phyloP scores from a whole-genome alignment of 2,797 vertebrate species.

The Chelon labrosus region DNA sequence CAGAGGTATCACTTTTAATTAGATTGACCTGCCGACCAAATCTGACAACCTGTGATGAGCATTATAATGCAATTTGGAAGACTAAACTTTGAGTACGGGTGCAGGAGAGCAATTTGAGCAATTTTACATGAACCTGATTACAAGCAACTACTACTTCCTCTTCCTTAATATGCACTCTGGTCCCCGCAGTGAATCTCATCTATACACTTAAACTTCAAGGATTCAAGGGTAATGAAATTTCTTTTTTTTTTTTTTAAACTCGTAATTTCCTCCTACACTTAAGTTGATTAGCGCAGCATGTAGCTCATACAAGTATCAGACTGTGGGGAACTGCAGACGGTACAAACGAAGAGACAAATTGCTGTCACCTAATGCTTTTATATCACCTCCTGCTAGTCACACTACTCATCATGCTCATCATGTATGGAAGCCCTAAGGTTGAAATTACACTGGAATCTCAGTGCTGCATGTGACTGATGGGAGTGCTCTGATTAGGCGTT shows the following conservation, averaged over 20 bases:
- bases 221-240: no score
- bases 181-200: background rate
- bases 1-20: no score
- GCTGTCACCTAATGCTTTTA: background rate
- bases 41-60: no score
- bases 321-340: background rate
- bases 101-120: no score
- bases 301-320: slow-evolving; percentile 8
- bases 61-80: no score
- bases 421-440: slow-evolving; percentile 47
- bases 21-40: no score
- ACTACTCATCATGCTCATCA: background rate
- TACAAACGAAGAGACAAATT: background rate
- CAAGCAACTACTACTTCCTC: background rate
- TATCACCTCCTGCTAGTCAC: background rate
- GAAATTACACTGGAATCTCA: slow-evolving; percentile 22
- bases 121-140: no score
- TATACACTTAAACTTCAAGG: no score
- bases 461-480: slow-evolving; percentile 9
- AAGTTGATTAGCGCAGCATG: background rate
- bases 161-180: background rate
- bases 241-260: no score
- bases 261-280: no score
- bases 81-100: no score
- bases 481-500: slow-evolving; percentile 11